Conservation (phyloP, 1,140 invertebrate genomes). For the Trachelipus rathkii region DNA sequence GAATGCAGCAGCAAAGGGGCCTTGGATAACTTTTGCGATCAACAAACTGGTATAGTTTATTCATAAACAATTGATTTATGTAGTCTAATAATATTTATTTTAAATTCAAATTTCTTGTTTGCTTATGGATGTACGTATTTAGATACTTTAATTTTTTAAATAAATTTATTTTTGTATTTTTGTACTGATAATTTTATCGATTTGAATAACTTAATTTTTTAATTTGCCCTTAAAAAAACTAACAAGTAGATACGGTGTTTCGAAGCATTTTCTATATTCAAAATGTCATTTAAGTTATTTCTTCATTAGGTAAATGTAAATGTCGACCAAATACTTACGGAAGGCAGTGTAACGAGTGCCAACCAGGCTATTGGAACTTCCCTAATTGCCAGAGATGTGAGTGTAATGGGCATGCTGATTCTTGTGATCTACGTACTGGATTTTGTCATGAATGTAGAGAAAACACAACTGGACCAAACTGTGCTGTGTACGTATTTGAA, state of each 20-base stretch:
- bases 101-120: too few relatives aligned
- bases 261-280: too few relatives aligned
- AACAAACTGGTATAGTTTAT: slow-evolving; percentile 78
- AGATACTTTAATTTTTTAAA: too few relatives aligned
- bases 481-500: slow-evolving; percentile 59
- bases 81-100: too few relatives aligned
- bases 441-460: slow-evolving; percentile 83
- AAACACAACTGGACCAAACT: slow-evolving; percentile 78
- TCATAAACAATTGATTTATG: too few relatives aligned
- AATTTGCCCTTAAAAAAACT: too few relatives aligned
- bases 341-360: slow-evolving; percentile 86
- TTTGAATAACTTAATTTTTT: neutral
- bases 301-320: slow-evolving; percentile 77
- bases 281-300: neutral
- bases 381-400: slow-evolving; percentile 90
- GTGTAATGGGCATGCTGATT: slow-evolving; percentile 94
- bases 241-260: too few relatives aligned
- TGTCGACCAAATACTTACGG: slow-evolving; percentile 92
- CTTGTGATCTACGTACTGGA: slow-evolving; percentile 88
- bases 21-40: slow-evolving; percentile 90
- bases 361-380: slow-evolving; percentile 93
- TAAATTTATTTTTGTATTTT: too few relatives aligned
- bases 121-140: too few relatives aligned
- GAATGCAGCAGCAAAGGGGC: slow-evolving; percentile 93
- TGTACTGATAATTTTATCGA: neutral